phyloP scores from a whole-genome alignment of 2,113 vertebrate genomes.

The Sorex fumeus region DNA sequence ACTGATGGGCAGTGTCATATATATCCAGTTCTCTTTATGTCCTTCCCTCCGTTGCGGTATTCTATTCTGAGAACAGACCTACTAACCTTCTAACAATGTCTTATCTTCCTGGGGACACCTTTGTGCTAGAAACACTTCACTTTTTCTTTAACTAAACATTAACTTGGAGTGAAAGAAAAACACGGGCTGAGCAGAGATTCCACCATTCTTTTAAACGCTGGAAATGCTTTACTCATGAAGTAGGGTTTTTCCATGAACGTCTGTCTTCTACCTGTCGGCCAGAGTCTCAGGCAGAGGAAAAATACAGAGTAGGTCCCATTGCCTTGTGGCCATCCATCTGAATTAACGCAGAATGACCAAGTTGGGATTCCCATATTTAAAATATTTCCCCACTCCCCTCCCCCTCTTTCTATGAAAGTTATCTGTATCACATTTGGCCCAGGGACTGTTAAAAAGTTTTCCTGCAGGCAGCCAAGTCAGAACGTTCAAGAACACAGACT shows the following conservation, averaged over 20 bases:
- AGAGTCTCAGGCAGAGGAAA: not conserved
- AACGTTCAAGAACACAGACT: slow-evolving; percentile 14
- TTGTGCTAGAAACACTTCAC: not conserved
- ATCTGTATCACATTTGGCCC: slow-evolving; percentile 38
- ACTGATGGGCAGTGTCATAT: not conserved
- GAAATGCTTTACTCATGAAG: slow-evolving; percentile 62
- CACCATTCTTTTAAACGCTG: not conserved
- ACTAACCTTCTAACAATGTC: not conserved
- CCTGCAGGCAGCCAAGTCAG: not conserved
- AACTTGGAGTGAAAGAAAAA: not conserved
- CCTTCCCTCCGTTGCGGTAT: not conserved
- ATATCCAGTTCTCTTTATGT: not conserved
- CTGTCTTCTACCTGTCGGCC: not conserved
- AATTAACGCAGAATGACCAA: not conserved
- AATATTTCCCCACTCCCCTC: not conserved
- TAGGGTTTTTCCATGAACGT: not conserved
- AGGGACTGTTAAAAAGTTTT: slow-evolving; percentile 7
- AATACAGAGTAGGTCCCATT: not conserved
- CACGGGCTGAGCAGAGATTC: not conserved
- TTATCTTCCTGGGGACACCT: not conserved
- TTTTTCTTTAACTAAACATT: slow-evolving; percentile 56
- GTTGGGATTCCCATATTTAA: not conserved
- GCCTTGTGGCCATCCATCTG: not conserved
- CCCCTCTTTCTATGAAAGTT: slow-evolving; percentile 6
- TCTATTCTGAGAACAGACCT: not conserved